Evolutionary conservation across 1,140 invertebrate genomes (phyloP), one percentile per base, ranked within the genome.

Genomic region (Acromyrmex heyeri): DNA sequence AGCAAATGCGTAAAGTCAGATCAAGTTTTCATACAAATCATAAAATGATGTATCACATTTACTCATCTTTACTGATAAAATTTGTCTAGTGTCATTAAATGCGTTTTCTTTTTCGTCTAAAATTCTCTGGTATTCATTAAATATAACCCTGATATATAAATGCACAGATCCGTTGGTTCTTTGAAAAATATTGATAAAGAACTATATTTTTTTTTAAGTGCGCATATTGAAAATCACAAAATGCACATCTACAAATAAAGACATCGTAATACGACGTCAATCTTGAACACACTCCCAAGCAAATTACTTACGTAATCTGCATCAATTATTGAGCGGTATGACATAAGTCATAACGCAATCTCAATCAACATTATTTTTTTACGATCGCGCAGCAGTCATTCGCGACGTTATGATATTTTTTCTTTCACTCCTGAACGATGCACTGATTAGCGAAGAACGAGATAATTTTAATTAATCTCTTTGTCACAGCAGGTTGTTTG

Each of bases 381-480:
- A 48, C 34, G 34, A 57, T 44, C 64, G 48, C n/a, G 30, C 16
- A 10, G 18, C 24, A 44, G 21, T 57, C 16, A 38, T n/a, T 21
- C 21, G 5, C 14, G 30, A 55, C 64, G 21, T 44, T 21, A 30
- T 21, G 24, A 50, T 44, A 27, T 27, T 64, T 53, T 69, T 21
- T 21, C 62, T 70, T 21, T 34, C 48, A 48, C 10, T 67, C 30
- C 10, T n/a, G 14, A 16, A 34, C 27, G 62, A 67, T 48, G 27
- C 27, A 30, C 34, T 18, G 62, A 69, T 70, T 70, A 57, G 65
- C 34, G 3, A 16, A 3, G 4, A 18, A 50, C 38, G n/a, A 38
- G 27, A 12, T 85, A 85, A 85, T 77, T 67, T 4, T 57, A 85
- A 77, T 78, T 65, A 78, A 27, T 16, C 30, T 14, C 57, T 55